These are phyloP conservation scores for Carollia perspicillata DNA, from an alignment of 2,113 vertebrate species.

Conservation along the genomic window DNA sequence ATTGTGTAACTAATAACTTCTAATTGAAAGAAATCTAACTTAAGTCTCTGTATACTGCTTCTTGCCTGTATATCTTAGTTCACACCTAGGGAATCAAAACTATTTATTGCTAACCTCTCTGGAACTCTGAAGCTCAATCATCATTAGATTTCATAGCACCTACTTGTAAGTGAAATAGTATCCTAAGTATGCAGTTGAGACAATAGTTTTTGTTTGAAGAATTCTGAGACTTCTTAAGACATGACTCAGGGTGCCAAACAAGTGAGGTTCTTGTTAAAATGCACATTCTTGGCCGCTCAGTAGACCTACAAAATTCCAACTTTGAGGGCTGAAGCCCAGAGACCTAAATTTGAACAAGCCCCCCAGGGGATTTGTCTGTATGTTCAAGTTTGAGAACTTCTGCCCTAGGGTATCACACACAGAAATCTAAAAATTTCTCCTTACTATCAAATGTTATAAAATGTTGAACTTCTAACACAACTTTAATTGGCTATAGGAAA, in stretches of 20 bases:
- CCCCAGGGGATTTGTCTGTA: neutral
- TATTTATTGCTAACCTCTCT: constrained; percentile 20
- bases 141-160: constrained; percentile 31
- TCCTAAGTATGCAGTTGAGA: constrained; percentile 42
- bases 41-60: constrained; percentile 3
- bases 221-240: constrained; percentile 1
- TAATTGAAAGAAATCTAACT: constrained; percentile 54
- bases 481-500: constrained; percentile 35
- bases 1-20: constrained; percentile 39
- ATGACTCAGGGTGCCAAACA: neutral
- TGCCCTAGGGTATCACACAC: neutral
- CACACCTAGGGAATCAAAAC: constrained; percentile 36
- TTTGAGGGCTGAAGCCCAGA: neutral
- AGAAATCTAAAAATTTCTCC: constrained; percentile 36
- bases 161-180: constrained; percentile 51
- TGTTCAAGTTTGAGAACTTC: constrained; percentile 18
- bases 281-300: constrained; percentile 26
- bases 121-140: neutral
- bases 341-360: constrained; percentile 62
- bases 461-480: neutral
- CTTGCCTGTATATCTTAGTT: constrained; percentile 28
- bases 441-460: constrained; percentile 1
- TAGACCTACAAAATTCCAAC: constrained; percentile 24
- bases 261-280: constrained; percentile 35
- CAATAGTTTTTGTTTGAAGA: constrained; percentile 22